Conservation (phyloP, 1,140 invertebrate genomes). For the Caenorhabditis briggsae region DNA sequence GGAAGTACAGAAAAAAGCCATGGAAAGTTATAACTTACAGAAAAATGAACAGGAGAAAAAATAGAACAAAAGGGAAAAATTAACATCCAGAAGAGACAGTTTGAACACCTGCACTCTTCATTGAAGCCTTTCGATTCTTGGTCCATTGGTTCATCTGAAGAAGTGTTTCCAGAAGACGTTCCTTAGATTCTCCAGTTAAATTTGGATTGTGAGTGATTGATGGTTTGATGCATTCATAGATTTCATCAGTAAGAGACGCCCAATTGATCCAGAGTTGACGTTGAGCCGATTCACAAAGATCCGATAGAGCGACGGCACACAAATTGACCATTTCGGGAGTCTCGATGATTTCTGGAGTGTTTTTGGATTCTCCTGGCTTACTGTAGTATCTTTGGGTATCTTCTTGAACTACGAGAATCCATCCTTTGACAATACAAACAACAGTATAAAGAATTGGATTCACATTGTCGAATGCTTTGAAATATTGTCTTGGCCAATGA, state of each 20-base stretch:
- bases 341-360: neutral
- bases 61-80: no score
- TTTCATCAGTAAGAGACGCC: neutral
- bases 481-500: conserved; percentile 19
- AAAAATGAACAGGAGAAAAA: no score
- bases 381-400: neutral
- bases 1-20: no score
- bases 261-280: conserved; percentile 5
- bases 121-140: neutral
- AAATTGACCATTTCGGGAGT: neutral
- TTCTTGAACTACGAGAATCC: neutral
- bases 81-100: neutral
- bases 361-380: neutral
- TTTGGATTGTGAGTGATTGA: conserved; percentile 1
- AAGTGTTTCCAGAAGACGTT: neutral
- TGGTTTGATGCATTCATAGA: conserved; percentile 1
- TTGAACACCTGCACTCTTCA: neutral
- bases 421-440: conserved; percentile 25
- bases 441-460: conserved; percentile 24
- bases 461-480: neutral
- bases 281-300: conserved; percentile 10
- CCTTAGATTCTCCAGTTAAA: neutral
- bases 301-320: neutral
- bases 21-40: no score
- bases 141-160: conserved; percentile 37